phyloP scores from a whole-genome alignment of 2,888 invertebrate genomes.

The Girardia tigrina region DNA sequence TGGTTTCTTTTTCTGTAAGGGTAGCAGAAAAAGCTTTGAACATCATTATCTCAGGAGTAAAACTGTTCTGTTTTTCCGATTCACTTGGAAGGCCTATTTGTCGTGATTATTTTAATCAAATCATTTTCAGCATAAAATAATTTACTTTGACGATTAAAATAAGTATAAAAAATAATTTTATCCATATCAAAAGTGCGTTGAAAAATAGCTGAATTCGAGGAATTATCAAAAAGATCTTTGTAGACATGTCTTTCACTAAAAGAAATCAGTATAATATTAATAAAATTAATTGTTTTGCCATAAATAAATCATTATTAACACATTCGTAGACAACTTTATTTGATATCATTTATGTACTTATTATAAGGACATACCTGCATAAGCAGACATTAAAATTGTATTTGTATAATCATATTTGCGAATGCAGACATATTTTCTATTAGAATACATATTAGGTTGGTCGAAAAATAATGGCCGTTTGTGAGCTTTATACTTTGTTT shows the following conservation, averaged over 20 bases:
- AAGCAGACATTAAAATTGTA: no score
- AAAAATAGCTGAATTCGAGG: background rate
- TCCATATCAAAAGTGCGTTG: conserved; percentile 10
- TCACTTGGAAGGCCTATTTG: background rate
- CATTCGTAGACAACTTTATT: no score
- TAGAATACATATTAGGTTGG: no score
- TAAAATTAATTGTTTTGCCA: no score
- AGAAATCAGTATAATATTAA: background rate
- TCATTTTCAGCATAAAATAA: background rate
- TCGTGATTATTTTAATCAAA: no score
- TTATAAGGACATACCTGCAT: no score
- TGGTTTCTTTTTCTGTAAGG: background rate
- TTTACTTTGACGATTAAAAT: background rate
- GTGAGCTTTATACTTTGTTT: no score
- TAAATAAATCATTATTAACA: no score
- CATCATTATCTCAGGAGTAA: background rate
- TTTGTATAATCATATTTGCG: no score
- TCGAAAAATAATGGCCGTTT: no score
- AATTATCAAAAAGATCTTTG: conserved; percentile 15
- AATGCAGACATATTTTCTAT: no score
- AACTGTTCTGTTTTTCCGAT: background rate
- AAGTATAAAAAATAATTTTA: background rate
- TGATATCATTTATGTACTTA: no score
- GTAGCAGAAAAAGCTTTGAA: background rate
- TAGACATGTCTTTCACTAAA: conserved; percentile 6